Percentiles rank a stretch among this genome's conserved stretches.
Conservation (phyloP, 2,888 invertebrate species). For the Xestia ashworthii region DNA sequence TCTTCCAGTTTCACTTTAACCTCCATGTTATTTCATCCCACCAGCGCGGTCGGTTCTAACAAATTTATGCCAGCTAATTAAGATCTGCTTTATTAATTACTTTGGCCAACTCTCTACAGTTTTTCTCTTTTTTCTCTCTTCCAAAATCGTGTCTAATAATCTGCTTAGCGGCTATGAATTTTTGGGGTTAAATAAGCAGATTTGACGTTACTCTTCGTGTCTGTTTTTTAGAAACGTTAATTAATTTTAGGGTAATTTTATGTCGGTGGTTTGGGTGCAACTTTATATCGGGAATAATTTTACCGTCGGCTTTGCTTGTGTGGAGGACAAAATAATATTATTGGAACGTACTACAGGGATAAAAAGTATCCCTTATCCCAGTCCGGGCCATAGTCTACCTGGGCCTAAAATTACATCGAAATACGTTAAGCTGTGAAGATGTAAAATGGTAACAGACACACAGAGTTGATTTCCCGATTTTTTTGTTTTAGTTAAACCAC, state of each 20-base stretch:
- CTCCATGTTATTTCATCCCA: slow-evolving; percentile 45
- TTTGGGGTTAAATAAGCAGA: slow-evolving; percentile 41
- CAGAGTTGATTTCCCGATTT: not conserved
- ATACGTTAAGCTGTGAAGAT: not conserved
- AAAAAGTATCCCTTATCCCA: not conserved
- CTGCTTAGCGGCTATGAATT: slow-evolving; percentile 52
- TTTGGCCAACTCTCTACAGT: slow-evolving; percentile 68
- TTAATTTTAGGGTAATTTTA: slow-evolving; percentile 24
- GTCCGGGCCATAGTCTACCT: not conserved
- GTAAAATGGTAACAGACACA: not conserved
- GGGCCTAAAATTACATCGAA: not conserved
- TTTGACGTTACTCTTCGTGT: slow-evolving; percentile 38
- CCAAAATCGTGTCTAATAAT: slow-evolving; percentile 65
- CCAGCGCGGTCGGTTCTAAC: slow-evolving; percentile 73
- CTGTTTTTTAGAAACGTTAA: slow-evolving; percentile 4
- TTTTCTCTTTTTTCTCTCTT: slow-evolving; percentile 57
- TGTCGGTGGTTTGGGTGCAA: not conserved
- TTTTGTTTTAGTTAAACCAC: not conserved
- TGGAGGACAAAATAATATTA: not conserved
- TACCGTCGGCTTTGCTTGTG: not conserved
- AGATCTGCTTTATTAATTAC: slow-evolving; percentile 85
- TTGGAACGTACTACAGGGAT: not conserved
- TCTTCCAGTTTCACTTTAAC: slow-evolving; percentile 36
- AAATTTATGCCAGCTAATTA: slow-evolving; percentile 82
- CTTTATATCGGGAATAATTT: not conserved